Percentiles rank a stretch among this genome's conserved stretches.
Conservation (phyloP, 92 coral and sea anemone genomes). For the Porites evermanni region DNA sequence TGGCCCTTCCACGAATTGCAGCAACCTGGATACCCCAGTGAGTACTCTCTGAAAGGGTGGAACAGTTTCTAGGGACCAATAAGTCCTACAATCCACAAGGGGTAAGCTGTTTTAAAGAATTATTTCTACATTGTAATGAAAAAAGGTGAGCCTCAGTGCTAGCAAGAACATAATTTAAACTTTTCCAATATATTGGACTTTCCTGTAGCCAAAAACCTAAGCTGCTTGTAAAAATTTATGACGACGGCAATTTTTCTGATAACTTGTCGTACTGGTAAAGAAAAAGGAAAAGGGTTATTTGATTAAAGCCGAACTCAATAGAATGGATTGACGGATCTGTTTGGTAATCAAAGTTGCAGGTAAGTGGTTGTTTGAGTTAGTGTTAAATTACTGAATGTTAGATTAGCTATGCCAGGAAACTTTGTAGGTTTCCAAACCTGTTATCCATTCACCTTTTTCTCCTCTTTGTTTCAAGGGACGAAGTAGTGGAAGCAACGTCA, state of each 20-base stretch:
- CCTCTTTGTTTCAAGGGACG: neutral
- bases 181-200: too few species aligned
- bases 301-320: neutral
- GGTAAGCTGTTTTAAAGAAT: too few species aligned
- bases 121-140: too few species aligned
- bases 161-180: too few species aligned
- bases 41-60: too few species aligned
- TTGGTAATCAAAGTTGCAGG: neutral
- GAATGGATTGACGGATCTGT: neutral
- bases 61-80: too few species aligned
- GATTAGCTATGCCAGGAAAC: neutral
- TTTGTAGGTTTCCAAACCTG: neutral
- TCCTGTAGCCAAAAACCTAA: too few species aligned
- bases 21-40: too few species aligned
- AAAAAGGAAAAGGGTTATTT: neutral
- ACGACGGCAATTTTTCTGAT: neutral
- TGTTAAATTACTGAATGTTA: neutral
- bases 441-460: neutral
- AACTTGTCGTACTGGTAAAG: neutral
- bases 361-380: neutral
- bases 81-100: too few species aligned
- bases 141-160: too few species aligned
- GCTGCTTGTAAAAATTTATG: neutral
- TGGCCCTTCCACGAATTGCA: too few species aligned
- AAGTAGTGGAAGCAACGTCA: neutral